These are phyloP conservation scores for Leucoptera coffeella DNA, from an alignment of 2,888 invertebrate genomes.

Conservation along the genomic window DNA sequence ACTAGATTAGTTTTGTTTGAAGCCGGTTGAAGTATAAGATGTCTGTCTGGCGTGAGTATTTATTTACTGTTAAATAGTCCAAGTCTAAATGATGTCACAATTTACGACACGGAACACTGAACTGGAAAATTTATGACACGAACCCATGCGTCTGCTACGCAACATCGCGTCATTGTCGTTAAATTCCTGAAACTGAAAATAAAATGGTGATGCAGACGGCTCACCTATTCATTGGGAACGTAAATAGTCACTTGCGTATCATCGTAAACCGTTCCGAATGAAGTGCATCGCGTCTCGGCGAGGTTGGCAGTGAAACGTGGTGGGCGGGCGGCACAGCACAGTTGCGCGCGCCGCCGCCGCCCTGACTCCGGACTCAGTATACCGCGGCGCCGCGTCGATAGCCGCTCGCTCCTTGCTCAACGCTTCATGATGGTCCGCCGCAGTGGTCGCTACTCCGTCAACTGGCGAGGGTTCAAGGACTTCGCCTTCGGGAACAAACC, in stretches of 20 bases:
- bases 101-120: too few relatives aligned
- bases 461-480: slow-evolving; percentile 46
- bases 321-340: slow-evolving; percentile 15
- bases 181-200: too few relatives aligned
- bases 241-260: slow-evolving; percentile 4
- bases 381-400: slow-evolving; percentile 15
- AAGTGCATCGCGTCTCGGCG: slow-evolving; percentile 6
- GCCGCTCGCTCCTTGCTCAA: slow-evolving; percentile 12
- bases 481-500: slow-evolving; percentile 39
- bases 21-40: too few relatives aligned
- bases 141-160: too few relatives aligned
- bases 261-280: too few relatives aligned
- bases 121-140: too few relatives aligned
- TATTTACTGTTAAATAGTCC: too few relatives aligned
- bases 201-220: too few relatives aligned
- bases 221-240: slow-evolving; percentile 14
- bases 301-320: slow-evolving; percentile 25
- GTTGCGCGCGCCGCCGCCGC: slow-evolving; percentile 19
- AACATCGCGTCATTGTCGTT: too few relatives aligned
- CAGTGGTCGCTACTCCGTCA: slow-evolving; percentile 46
- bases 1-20: too few relatives aligned
- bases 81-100: too few relatives aligned
- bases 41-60: too few relatives aligned
- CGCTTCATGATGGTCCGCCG: slow-evolving; percentile 43
- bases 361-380: slow-evolving; percentile 19